These are phyloP conservation scores for Drosophila kuntzei DNA, from an alignment of 2,888 invertebrate species.

Conservation along the genomic window DNA sequence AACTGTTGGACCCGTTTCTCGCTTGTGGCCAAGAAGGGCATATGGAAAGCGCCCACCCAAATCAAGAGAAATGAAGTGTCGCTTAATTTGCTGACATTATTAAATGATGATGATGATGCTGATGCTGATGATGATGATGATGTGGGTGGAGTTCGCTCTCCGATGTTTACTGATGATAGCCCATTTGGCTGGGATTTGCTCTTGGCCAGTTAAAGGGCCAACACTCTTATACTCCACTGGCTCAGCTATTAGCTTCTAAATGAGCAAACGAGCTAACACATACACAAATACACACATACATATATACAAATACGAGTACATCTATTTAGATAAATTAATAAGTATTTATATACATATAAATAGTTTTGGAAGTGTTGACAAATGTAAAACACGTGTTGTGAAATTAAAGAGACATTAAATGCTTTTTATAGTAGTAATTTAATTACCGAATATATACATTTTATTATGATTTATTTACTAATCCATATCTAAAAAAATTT, in stretches of 20 bases:
- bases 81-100: constrained; percentile 85
- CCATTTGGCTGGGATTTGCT: constrained; percentile 53
- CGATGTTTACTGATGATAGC: constrained; percentile 31
- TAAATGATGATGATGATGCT: constrained; percentile 58
- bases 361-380: too few relatives aligned
- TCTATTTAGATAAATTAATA: constrained; percentile 3
- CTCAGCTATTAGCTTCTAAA: constrained; percentile 28
- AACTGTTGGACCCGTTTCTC: constrained; percentile 11
- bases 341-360: neutral
- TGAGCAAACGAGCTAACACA: constrained; percentile 10
- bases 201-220: constrained; percentile 30
- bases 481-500: too few relatives aligned
- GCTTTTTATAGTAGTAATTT: too few relatives aligned
- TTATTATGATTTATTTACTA: too few relatives aligned
- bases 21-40: constrained; percentile 35
- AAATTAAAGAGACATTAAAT: too few relatives aligned
- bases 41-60: constrained; percentile 66
- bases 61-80: constrained; percentile 85
- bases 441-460: too few relatives aligned
- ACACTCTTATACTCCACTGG: constrained; percentile 10
- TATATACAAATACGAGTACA: neutral
- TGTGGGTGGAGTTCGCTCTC: constrained; percentile 29
- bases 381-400: too few relatives aligned
- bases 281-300: constrained; percentile 5
- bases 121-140: constrained; percentile 45